Evolutionary conservation across 2,888 invertebrate genomes (phyloP), one percentile per base, ranked within the genome.

Genomic region (Philaethria dido): DNA sequence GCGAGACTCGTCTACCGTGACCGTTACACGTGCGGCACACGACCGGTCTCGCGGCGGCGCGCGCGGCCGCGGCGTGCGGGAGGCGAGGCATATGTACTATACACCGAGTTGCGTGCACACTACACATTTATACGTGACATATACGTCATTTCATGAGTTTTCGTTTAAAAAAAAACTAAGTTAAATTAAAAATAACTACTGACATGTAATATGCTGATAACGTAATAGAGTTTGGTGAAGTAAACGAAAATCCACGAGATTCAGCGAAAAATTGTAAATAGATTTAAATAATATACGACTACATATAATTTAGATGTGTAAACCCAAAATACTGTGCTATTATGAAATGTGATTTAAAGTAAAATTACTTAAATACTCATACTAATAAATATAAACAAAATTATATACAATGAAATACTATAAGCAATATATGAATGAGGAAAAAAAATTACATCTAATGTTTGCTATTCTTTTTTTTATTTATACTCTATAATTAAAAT

Each of bases 41-140:
- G n/a, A n/a, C n/a, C n/a, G n/a, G n/a, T n/a, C 3, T 47, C 5
- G 29, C 29, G 39, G 39, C 39, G 61, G 64, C 50, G 52, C 39
- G 66, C 59, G 68, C 79, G 79, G 75, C 76, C 79, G 64, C 74
- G 62, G 72, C 80, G 77, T 83, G 79, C 80, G 80, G 78, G 77
- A 71, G 70, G 82, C 76, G 29, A 3, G 29, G 29, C 29, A 3
- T 39, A 1, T 13, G 13, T 13, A 69, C 64, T 48, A 62, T 60
- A 74, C 68, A 68, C 42, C 47, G 57, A 74, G 29, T 52, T 69
- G 74, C 75, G 78, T 76, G 78, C 74, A 72, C 74, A 69, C 76
- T 77, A 77, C 70, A 69, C 71, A 71, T 71, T 71, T 68, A 64
- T 66, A 71, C 61, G 64, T 71, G 62, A 42, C 55, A 61, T 45